These are phyloP conservation scores for Palythoa caribaeorum DNA, from an alignment of 92 coral and sea anemone species.

Conservation along the genomic window DNA sequence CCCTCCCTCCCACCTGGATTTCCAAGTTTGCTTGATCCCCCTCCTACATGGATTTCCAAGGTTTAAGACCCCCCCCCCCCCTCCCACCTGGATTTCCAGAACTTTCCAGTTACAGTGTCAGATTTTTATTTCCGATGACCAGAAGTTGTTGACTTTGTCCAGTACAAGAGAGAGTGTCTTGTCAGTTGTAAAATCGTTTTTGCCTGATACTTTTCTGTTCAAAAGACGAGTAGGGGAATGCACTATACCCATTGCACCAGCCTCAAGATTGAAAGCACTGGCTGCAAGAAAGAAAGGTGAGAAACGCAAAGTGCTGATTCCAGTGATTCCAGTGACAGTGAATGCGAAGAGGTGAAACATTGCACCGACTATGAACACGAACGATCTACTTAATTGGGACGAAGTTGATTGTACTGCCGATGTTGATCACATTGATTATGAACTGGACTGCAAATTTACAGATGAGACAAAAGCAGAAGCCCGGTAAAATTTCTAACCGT, in stretches of 20 bases:
- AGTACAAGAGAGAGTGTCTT: background rate
- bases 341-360: slow-evolving; percentile 33
- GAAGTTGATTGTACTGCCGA: slow-evolving; percentile 23
- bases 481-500: background rate
- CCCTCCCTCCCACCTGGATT: too few species aligned
- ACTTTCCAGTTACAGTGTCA: slow-evolving; percentile 11
- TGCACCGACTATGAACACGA: slow-evolving; percentile 33
- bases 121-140: background rate
- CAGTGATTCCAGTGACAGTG: slow-evolving; percentile 46
- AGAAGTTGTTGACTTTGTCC: background rate
- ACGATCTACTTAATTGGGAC: slow-evolving; percentile 23
- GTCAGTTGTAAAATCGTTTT: slow-evolving; percentile 11
- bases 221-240: background rate
- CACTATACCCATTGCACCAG: background rate
- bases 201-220: slow-evolving; percentile 7
- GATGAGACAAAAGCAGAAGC: slow-evolving; percentile 1
- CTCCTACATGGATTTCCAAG: too few species aligned
- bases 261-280: background rate
- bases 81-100: too few species aligned
- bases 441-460: background rate
- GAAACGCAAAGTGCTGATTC: slow-evolving; percentile 28
- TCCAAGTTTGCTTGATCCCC: too few species aligned
- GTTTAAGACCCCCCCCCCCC: too few species aligned
- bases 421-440: background rate
- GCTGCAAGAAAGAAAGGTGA: slow-evolving; percentile 38